Evolutionary conservation across 2,113 vertebrate genomes (phyloP).

Genomic region (Corvus cornix): DNA sequence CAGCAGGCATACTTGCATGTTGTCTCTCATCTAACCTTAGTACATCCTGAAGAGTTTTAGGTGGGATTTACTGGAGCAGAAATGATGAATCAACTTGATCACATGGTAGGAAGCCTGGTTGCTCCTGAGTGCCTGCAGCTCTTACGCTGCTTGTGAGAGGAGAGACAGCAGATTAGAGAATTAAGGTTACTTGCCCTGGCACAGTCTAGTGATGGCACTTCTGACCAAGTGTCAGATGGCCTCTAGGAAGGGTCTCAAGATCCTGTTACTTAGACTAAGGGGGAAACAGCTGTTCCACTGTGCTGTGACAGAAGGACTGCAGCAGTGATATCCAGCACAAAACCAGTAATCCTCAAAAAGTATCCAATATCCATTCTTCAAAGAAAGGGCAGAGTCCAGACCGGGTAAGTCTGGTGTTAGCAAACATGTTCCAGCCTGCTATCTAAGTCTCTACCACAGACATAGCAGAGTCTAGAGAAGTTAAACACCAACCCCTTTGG

Average conservation of each 20-base stretch:
- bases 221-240: neutral
- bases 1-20: neutral
- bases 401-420: neutral
- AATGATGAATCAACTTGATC: neutral
- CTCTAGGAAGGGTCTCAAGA: neutral
- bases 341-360: neutral
- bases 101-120: neutral
- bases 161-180: neutral
- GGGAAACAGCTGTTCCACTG: neutral
- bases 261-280: neutral
- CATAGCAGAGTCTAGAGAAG: neutral
- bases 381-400: neutral
- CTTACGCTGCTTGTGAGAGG: neutral
- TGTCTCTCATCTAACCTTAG: neutral
- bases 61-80: slow-evolving; percentile 1
- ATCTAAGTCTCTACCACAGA: neutral
- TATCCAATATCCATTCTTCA: neutral
- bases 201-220: neutral
- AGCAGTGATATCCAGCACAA: neutral
- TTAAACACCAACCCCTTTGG: neutral
- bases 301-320: neutral
- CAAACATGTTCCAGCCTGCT: neutral
- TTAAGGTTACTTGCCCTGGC: neutral
- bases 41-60: neutral
- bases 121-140: neutral